Percentiles rank a stretch among this genome's conserved stretches.
These are phyloP conservation scores for Centropus bengalensis DNA, from an alignment of 2,113 vertebrate species.

Conservation along the genomic window DNA sequence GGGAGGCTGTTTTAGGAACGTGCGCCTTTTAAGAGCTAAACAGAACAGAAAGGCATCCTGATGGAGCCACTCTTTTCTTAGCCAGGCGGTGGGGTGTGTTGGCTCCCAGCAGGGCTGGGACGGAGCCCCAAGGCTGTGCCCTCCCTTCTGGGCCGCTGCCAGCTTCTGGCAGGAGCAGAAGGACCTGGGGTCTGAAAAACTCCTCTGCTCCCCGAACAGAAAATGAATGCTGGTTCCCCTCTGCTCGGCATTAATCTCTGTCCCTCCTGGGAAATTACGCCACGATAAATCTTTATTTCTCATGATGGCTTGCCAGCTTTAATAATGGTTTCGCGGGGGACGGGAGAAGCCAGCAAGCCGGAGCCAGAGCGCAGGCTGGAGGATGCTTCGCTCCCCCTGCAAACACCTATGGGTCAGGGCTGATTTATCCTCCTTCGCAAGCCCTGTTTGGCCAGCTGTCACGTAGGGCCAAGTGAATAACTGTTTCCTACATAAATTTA, in stretches of 20 bases:
- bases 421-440: conserved; percentile 4
- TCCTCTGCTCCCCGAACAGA: neutral
- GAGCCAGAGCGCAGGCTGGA: neutral
- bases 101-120: accelerated
- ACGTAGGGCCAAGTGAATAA: neutral
- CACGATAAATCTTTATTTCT: conserved; percentile 66
- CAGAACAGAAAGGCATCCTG: neutral
- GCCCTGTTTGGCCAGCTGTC: neutral
- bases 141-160: accelerated
- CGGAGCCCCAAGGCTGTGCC: accelerated
- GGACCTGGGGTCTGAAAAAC: neutral
- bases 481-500: neutral
- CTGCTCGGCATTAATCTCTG: conserved; percentile 40
- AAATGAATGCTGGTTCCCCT: conserved; percentile 18
- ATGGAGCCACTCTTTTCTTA: neutral
- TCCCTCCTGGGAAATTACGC: conserved; percentile 57
- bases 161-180: neutral
- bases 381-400: neutral
- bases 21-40: neutral
- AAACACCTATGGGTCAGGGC: neutral
- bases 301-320: conserved; percentile 59
- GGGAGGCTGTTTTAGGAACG: neutral
- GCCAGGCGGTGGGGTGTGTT: neutral
- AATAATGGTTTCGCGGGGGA: conserved; percentile 14
- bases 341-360: neutral